phyloP scores from a whole-genome alignment of 2,797 vertebrate species.

The Zalophus californianus region DNA sequence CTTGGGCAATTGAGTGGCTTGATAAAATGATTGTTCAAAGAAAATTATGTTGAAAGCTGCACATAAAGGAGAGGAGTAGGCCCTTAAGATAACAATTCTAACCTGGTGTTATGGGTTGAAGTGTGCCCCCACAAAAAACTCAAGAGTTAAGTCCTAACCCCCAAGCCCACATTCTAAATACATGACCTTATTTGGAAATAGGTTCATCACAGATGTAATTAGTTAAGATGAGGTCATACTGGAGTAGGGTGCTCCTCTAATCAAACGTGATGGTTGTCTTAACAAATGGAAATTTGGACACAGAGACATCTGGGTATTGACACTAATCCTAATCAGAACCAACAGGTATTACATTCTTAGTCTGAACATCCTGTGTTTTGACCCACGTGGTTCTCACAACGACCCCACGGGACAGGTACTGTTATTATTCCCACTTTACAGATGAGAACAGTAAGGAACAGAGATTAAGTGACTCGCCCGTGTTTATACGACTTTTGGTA shows the following conservation, averaged over 20 bases:
- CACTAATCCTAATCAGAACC: background rate
- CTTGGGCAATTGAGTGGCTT: background rate
- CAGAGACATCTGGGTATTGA: background rate
- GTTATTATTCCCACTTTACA: background rate
- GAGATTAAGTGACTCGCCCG: background rate
- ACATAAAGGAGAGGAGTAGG: background rate
- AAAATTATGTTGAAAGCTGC: background rate
- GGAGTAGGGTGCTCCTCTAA: background rate
- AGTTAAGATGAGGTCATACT: background rate
- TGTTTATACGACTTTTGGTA: background rate
- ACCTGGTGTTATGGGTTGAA: background rate
- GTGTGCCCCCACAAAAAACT: background rate
- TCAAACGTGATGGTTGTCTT: background rate
- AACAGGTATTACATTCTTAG: background rate
- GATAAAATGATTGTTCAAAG: background rate
- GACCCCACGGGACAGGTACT: background rate
- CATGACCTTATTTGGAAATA: background rate
- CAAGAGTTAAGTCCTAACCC: background rate
- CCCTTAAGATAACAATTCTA: background rate
- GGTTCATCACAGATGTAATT: background rate
- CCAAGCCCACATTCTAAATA: background rate
- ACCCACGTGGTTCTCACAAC: background rate
- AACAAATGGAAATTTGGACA: background rate
- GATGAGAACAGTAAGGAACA: background rate
- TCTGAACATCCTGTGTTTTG: fast-evolving